A percentile compares a stretch with the other conserved stretches of the same genome.
Conservation (phyloP, 2,888 invertebrate species). For the Sialis lutaria region DNA sequence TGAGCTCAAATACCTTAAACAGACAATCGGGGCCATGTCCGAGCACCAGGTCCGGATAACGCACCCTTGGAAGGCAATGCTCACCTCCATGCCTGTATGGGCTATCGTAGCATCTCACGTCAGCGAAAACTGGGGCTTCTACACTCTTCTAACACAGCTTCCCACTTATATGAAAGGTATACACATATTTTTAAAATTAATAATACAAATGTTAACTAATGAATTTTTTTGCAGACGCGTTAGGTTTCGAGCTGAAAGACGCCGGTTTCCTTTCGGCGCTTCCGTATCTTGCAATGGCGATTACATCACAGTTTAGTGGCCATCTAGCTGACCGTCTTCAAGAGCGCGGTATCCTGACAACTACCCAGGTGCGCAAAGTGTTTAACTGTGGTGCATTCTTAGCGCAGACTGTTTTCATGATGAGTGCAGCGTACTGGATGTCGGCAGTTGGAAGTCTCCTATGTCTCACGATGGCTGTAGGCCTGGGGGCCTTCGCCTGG, state of each 20-base stretch:
- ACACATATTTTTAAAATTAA: too few relatives aligned
- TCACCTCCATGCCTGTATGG: slow-evolving; percentile 64
- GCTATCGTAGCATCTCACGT: slow-evolving; percentile 71
- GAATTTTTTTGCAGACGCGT: slow-evolving; percentile 37
- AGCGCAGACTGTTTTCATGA: slow-evolving; percentile 71
- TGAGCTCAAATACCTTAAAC: slow-evolving; percentile 56
- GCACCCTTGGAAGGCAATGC: slow-evolving; percentile 62
- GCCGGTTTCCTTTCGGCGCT: slow-evolving; percentile 73
- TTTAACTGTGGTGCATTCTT: slow-evolving; percentile 62
- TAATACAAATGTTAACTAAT: background rate
- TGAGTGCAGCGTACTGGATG: slow-evolving; percentile 57
- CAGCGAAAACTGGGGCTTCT: slow-evolving; percentile 83
- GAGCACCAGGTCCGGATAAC: slow-evolving; percentile 29
- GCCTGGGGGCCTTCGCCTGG: slow-evolving; percentile 85
- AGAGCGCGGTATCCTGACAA: slow-evolving; percentile 40
- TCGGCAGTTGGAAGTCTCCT: slow-evolving; percentile 51
- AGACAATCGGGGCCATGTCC: slow-evolving; percentile 32
- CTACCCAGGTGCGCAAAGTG: slow-evolving; percentile 48
- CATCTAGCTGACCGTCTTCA: slow-evolving; percentile 68
- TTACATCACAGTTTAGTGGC: slow-evolving; percentile 63
- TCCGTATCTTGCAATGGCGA: slow-evolving; percentile 78
- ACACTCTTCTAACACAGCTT: slow-evolving; percentile 64
- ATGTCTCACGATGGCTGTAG: slow-evolving; percentile 77
- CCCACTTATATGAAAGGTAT: slow-evolving; percentile 72
- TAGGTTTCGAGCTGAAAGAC: slow-evolving; percentile 53